Evolutionary conservation across 2,888 invertebrate species (phyloP).

Genomic region (Cryptus viduatorius): DNA sequence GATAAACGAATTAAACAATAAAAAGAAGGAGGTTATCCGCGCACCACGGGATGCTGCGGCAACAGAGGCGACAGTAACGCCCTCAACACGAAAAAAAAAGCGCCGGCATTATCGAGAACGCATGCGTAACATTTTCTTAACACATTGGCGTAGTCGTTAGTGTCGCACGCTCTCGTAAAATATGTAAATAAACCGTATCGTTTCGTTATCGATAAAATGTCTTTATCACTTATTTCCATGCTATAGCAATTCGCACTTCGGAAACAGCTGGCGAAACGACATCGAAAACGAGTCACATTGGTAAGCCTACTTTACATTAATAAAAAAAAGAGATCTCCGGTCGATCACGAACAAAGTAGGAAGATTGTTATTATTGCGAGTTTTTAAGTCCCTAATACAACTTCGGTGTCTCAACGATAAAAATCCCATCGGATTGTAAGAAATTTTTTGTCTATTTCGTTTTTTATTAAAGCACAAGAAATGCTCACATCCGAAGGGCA

Average conservation of each 20-base stretch:
- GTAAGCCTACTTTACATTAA: neutral
- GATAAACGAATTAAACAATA: neutral
- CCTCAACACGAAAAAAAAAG: neutral
- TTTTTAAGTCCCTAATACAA: neutral
- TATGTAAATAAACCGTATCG: neutral
- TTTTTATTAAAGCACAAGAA: conserved; percentile 27
- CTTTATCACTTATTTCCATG: neutral
- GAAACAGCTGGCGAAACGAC: neutral
- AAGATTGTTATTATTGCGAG: neutral
- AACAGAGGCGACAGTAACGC: neutral
- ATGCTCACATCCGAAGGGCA: conserved; percentile 36
- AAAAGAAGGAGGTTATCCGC: conserved; percentile 42
- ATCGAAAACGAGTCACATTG: neutral
- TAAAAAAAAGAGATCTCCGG: neutral
- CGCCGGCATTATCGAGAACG: neutral
- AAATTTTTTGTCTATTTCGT: neutral
- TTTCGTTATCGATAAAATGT: neutral
- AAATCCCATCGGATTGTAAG: neutral
- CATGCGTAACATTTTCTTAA: conserved; percentile 8
- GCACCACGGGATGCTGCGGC: conserved; percentile 10
- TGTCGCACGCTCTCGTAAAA: neutral
- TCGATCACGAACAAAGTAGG: neutral
- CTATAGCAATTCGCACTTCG: neutral
- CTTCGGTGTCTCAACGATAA: neutral
- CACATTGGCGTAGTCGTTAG: conserved; percentile 44